phyloP scores from a whole-genome alignment of 2,888 invertebrate species.

The Elaeidobius kamerunicus region DNA sequence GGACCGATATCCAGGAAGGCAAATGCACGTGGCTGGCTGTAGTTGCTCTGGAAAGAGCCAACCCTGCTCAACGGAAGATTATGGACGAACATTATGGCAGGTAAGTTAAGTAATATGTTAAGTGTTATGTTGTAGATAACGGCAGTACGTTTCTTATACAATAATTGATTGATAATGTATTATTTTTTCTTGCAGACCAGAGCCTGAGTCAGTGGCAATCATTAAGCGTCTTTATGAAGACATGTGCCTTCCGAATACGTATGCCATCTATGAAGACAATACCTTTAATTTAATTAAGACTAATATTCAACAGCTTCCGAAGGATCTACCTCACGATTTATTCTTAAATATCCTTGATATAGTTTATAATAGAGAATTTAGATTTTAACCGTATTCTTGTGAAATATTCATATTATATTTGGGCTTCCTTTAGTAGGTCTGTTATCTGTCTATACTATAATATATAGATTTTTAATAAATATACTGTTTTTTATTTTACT shows the following conservation, averaged over 20 bases:
- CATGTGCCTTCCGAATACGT: constrained; percentile 71
- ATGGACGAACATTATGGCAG: constrained; percentile 77
- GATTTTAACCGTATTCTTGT: no score
- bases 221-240: constrained; percentile 56
- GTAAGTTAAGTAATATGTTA: no score
- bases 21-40: constrained; percentile 96
- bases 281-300: constrained; percentile 77
- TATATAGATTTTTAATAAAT: no score
- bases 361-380: no score
- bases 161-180: no score
- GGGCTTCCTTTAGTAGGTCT: no score
- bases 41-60: constrained; percentile 78
- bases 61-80: constrained; percentile 65
- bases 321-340: constrained; percentile 74
- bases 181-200: constrained; percentile 20
- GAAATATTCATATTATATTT: no score
- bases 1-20: constrained; percentile 91
- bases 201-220: constrained; percentile 21
- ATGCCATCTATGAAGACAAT: constrained; percentile 78
- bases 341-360: constrained; percentile 81
- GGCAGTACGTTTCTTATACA: no score
- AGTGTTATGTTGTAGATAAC: no score
- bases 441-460: no score
- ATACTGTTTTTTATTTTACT: no score
- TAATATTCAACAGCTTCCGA: constrained; percentile 80